A percentile compares a stretch with the other conserved stretches of the same genome.
phyloP scores from a whole-genome alignment of 2,888 invertebrate genomes.

The Toxonevra muliebris region DNA sequence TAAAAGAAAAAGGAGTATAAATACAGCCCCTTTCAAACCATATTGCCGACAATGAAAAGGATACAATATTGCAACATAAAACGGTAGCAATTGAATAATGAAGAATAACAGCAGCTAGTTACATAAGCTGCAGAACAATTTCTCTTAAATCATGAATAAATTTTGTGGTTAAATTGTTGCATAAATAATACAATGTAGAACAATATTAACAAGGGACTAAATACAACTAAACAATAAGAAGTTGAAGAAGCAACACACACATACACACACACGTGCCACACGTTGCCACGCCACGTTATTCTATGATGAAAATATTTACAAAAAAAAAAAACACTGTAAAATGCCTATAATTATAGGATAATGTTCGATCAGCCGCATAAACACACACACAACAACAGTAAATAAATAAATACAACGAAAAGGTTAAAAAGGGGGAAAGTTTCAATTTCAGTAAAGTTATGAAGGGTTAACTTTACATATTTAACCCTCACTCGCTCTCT shows the following conservation, averaged over 20 bases:
- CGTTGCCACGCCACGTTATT: neutral
- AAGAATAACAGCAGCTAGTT: conserved; percentile 4
- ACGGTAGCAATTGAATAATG: no score
- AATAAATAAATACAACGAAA: neutral
- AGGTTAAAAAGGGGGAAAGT: conserved; percentile 23
- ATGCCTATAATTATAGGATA: conserved; percentile 59
- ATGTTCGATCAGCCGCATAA: conserved; percentile 50
- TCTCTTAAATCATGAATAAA: conserved; percentile 56
- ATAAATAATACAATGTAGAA: conserved; percentile 44
- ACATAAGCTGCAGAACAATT: conserved; percentile 11
- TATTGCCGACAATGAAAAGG: no score
- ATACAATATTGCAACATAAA: no score
- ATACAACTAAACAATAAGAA: no score
- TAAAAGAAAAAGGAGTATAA: conserved; percentile 4
- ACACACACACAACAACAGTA: neutral
- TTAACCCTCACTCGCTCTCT: no score
- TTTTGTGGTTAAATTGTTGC: conserved; percentile 61
- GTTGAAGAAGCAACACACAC: conserved; percentile 36
- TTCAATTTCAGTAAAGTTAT: conserved; percentile 42
- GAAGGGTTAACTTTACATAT: conserved; percentile 14
- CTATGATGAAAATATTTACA: neutral
- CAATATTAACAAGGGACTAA: conserved; percentile 23
- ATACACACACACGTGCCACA: conserved; percentile 42
- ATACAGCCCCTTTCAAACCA: neutral
- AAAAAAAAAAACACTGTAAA: conserved; percentile 13